These are phyloP conservation scores for Tetranychus urticae DNA, from an alignment of 1,140 invertebrate species.

Conservation along the genomic window DNA sequence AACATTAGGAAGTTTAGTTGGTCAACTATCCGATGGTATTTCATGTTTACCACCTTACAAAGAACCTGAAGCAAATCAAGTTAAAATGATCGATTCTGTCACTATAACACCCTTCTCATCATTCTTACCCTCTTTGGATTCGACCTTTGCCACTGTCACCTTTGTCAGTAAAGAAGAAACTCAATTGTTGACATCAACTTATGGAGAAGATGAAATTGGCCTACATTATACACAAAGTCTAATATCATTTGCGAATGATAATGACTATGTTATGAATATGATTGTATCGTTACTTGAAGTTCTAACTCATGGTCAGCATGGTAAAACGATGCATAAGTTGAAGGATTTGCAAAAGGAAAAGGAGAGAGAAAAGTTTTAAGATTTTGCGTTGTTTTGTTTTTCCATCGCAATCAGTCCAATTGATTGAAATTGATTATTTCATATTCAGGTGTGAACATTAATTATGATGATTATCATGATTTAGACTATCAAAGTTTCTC, in stretches of 20 bases:
- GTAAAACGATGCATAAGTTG: slow-evolving; percentile 32
- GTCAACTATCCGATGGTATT: slow-evolving; percentile 57
- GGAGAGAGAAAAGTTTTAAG: background rate
- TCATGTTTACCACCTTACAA: slow-evolving; percentile 34
- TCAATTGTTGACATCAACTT: slow-evolving; percentile 66
- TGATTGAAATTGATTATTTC: too few relatives aligned
- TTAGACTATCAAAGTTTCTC: too few relatives aligned
- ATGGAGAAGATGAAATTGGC: slow-evolving; percentile 56
- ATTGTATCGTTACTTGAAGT: slow-evolving; percentile 61
- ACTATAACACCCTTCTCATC: slow-evolving; percentile 30
- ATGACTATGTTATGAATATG: slow-evolving; percentile 50
- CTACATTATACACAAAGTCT: slow-evolving; percentile 57
- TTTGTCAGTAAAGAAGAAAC: slow-evolving; percentile 49
- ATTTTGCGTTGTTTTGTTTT: too few relatives aligned
- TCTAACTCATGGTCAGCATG: slow-evolving; percentile 57
- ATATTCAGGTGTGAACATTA: too few relatives aligned
- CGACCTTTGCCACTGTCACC: slow-evolving; percentile 72
- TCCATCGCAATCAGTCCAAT: too few relatives aligned
- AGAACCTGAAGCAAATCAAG: slow-evolving; percentile 64
- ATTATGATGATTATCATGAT: too few relatives aligned
- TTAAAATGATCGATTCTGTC: slow-evolving; percentile 35
- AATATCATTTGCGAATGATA: slow-evolving; percentile 40
- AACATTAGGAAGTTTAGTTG: slow-evolving; percentile 48
- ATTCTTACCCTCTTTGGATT: slow-evolving; percentile 82
- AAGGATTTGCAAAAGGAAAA: background rate